Percentiles rank a stretch among this genome's conserved stretches.
phyloP scores from a whole-genome alignment of 1,140 invertebrate genomes.

The Zaprionus capensis region DNA sequence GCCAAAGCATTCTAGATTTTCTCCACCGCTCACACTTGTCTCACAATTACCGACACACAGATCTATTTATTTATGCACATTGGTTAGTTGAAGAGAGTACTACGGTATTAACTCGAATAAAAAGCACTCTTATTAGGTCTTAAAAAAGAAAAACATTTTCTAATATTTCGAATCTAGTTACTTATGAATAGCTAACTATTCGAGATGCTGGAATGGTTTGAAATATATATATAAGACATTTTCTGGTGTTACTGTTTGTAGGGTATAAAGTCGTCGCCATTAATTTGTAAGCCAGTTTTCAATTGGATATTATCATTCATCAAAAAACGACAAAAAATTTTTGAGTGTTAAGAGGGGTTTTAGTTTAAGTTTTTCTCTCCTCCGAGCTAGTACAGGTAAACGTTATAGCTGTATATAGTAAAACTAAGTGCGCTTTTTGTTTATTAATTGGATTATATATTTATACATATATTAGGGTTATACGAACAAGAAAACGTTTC shows the following conservation, averaged over 20 bases:
- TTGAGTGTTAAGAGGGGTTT: not conserved
- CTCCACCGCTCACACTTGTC: not conserved
- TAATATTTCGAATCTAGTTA: no score
- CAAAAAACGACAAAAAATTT: not conserved
- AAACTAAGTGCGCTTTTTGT: not conserved
- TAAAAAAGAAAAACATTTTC: no score
- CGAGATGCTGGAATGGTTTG: no score
- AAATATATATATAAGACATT: no score
- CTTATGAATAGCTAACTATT: no score
- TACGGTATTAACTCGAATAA: no score
- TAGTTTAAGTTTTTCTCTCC: conserved; percentile 26
- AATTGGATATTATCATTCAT: not conserved
- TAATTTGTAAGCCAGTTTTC: not conserved
- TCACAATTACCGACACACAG: not conserved
- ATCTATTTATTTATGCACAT: not conserved
- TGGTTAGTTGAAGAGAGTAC: no score
- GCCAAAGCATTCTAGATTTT: not conserved
- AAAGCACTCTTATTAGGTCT: no score
- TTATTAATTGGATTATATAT: not conserved
- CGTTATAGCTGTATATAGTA: not conserved
- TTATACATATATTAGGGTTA: not conserved
- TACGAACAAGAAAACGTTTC: not conserved
- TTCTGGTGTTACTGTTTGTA: not conserved
- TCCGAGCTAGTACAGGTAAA: conserved; percentile 1
- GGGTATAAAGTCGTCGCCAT: not conserved